These are phyloP conservation scores for Wiebesia pumilae DNA, from an alignment of 1,140 invertebrate genomes.

Conservation along the genomic window DNA sequence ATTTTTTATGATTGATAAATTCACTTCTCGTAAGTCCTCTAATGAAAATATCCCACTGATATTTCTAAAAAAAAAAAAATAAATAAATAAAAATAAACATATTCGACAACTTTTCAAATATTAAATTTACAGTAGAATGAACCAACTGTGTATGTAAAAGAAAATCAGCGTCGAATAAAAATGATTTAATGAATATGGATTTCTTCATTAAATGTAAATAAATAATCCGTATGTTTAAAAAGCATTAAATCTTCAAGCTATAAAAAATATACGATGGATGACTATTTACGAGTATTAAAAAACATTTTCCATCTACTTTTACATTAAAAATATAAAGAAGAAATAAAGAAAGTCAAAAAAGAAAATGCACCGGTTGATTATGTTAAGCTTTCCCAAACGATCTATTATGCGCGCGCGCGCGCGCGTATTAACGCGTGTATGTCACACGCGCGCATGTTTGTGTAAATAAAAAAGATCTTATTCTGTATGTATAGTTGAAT, in stretches of 20 bases:
- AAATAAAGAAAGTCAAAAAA: conserved; percentile 19
- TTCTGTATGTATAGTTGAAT: conserved; percentile 18
- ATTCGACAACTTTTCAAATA: neutral
- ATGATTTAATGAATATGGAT: conserved; percentile 36
- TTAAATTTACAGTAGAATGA: conserved; percentile 16
- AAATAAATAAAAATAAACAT: too few species aligned
- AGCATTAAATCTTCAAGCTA: conserved; percentile 14
- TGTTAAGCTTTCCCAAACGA: conserved; percentile 25
- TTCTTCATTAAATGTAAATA: conserved; percentile 36
- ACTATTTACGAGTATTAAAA: conserved; percentile 24
- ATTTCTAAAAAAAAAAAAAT: too few species aligned
- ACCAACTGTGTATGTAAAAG: conserved; percentile 39
- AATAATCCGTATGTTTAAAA: conserved; percentile 33
- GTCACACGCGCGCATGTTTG: neutral
- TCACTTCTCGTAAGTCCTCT: too few species aligned
- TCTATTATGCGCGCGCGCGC: conserved; percentile 19
- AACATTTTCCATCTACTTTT: conserved; percentile 35
- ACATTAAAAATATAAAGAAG: too few species aligned
- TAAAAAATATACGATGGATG: conserved; percentile 22
- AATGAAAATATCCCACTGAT: too few species aligned
- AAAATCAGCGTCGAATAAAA: conserved; percentile 44
- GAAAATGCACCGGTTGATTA: conserved; percentile 21
- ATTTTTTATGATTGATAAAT: too few species aligned
- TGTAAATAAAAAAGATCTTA: conserved; percentile 44
- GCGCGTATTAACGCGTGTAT: too few species aligned